phyloP scores from a whole-genome alignment of 2,797 vertebrate species.

The Myotis vivesi region DNA sequence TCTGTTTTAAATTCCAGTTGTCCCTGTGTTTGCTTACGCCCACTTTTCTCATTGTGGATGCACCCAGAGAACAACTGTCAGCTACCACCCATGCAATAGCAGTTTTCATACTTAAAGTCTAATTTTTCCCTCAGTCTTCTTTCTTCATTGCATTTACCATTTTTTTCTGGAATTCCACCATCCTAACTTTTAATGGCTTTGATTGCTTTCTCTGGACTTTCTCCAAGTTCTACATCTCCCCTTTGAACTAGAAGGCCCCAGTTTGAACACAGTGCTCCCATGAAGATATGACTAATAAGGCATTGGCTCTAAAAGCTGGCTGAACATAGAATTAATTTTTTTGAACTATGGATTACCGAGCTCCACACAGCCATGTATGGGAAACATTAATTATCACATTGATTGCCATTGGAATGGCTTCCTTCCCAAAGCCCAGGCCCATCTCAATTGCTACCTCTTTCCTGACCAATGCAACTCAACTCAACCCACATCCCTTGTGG shows the following conservation, averaged over 20 bases:
- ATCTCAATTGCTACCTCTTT: background rate
- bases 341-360: slow-evolving; percentile 32
- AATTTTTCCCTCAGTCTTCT: slow-evolving; percentile 31
- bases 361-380: background rate
- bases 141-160: slow-evolving; percentile 20
- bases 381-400: background rate
- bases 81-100: background rate
- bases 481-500: background rate
- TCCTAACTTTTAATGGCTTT: slow-evolving; percentile 31
- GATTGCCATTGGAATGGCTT: slow-evolving; percentile 14
- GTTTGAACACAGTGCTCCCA: slow-evolving; percentile 51
- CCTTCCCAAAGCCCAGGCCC: background rate
- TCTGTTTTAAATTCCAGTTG: slow-evolving; percentile 29
- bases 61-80: slow-evolving; percentile 1
- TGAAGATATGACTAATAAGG: slow-evolving; percentile 53
- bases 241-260: slow-evolving; percentile 33
- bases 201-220: slow-evolving; percentile 33
- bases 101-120: slow-evolving; percentile 5
- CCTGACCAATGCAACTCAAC: background rate
- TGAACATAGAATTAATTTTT: slow-evolving; percentile 38
- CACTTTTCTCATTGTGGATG: slow-evolving; percentile 1
- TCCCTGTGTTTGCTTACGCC: background rate
- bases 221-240: slow-evolving; percentile 31
- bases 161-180: slow-evolving; percentile 16
- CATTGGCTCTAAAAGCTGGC: slow-evolving; percentile 23